Evolutionary conservation across 2,888 invertebrate species (phyloP).

Genomic region (Morpho achilles): DNA sequence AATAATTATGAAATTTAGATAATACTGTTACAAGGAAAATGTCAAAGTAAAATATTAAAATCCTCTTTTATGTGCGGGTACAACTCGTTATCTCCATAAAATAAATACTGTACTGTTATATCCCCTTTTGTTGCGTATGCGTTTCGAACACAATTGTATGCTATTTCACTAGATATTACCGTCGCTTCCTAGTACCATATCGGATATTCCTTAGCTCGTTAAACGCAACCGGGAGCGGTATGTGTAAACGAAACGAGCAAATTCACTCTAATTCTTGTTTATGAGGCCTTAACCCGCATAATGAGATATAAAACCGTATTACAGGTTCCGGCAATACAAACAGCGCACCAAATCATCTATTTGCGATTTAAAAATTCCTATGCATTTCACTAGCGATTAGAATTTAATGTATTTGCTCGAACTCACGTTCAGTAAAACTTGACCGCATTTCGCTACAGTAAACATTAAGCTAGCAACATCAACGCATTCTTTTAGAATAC

Average conservation of each 20-base stretch:
- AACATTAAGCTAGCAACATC: constrained; percentile 25
- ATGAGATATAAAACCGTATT: constrained; percentile 42
- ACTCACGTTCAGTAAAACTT: constrained; percentile 28
- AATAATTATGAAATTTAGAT: background rate
- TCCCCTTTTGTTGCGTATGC: constrained; percentile 27
- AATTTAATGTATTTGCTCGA: constrained; percentile 12
- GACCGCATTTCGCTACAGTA: constrained; percentile 36
- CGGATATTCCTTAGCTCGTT: constrained; percentile 61
- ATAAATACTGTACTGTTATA: constrained; percentile 25
- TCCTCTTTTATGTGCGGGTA: constrained; percentile 6
- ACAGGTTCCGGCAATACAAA: constrained; percentile 60
- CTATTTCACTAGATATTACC: constrained; percentile 60
- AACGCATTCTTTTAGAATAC: constrained; percentile 32
- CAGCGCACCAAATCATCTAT: constrained; percentile 31
- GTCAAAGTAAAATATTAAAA: constrained; percentile 9
- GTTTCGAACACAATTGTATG: constrained; percentile 52
- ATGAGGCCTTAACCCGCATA: constrained; percentile 48
- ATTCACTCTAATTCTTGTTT: constrained; percentile 76
- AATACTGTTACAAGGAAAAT: background rate
- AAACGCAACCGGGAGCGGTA: constrained; percentile 64
- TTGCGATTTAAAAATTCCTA: constrained; percentile 16
- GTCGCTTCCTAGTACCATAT: constrained; percentile 63
- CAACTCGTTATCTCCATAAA: constrained; percentile 22
- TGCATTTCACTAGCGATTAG: constrained; percentile 15
- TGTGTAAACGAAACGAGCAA: constrained; percentile 73